Base-by-base conservation (phyloP, 2,113 vertebrate genomes). In the Ctenomys sociabilis region DNA sequence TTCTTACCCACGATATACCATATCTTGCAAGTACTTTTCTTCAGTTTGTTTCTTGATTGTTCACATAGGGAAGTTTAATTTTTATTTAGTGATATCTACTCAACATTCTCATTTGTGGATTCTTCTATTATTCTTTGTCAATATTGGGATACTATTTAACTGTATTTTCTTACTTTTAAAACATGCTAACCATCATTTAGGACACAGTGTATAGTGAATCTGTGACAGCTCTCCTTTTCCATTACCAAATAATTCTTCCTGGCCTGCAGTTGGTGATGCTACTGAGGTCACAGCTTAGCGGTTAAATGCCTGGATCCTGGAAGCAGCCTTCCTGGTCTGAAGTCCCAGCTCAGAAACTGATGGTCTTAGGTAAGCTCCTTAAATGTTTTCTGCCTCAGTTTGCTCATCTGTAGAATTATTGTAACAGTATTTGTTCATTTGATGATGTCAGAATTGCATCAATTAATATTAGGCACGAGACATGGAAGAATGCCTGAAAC, bases 1-100 rank as follows among this genome's bases (percentile, higher is more conserved):
- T n/a, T 32, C 68, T 72, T n/a, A 40, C 70, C 22, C n/a, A 37
- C 32, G 32, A 68, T 68, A 17, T 35, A 35, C 32, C 32, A 30
- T 82, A 75, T 26, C 6, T 64, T 94, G 45, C 59, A 90, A 57
- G 78, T 86, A 43, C 73, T 81, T 73, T 43, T 82, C 89, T 89
- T 28, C 14, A 40, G 40, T 59, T 89, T 40, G 57, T 63, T 82
- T 57, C 68, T 94, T 35, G 61, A 68, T 21, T 84, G 63, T 84
- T 75, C 61, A 77, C 35, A 84, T 72, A 14, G 59, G 82, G 22
- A 61, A 63, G 26, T 64, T 89, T 66, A 54, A n/a, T n/a, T 84
- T 72, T 82, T 91, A 66, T 89, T 83, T 89, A 26, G 30, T 54
- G 13, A 16, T 43, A 66, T 45, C n/a, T 75, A 30, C 43, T 75